Percentiles rank a stretch among this genome's conserved stretches.
phyloP scores from a whole-genome alignment of 2,797 vertebrate genomes.

The Protonibea diacanthus region DNA sequence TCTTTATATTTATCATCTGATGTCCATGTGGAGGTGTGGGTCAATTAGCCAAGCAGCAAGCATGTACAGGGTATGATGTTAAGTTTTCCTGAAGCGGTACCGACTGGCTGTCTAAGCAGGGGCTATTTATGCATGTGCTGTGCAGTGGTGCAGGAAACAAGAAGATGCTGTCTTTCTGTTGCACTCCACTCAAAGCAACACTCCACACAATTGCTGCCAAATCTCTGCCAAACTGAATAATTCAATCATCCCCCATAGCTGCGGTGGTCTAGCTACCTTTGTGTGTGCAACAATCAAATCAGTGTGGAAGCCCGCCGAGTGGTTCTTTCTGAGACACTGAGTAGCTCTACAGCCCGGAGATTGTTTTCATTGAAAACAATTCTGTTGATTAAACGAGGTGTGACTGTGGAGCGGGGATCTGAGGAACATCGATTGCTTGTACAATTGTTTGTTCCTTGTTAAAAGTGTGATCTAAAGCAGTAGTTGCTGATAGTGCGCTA shows the following conservation, averaged over 20 bases:
- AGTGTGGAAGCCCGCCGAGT: slow-evolving; percentile 76
- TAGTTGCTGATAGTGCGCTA: slow-evolving; percentile 62
- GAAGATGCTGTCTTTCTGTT: slow-evolving; percentile 79
- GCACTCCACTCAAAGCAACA: slow-evolving; percentile 86
- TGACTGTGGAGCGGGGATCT: slow-evolving; percentile 80
- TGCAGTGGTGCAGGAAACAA: slow-evolving; percentile 89
- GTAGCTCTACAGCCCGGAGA: slow-evolving; percentile 79
- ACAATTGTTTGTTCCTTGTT: slow-evolving; percentile 84
- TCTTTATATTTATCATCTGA: slow-evolving; percentile 52
- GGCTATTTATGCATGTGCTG: slow-evolving; percentile 89
- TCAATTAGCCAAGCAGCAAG: slow-evolving; percentile 85
- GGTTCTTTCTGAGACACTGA: slow-evolving; percentile 80
- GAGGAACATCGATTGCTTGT: slow-evolving; percentile 82
- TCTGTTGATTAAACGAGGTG: slow-evolving; percentile 85
- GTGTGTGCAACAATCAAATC: slow-evolving; percentile 84
- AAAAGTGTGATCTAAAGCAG: slow-evolving; percentile 82
- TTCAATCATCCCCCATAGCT: slow-evolving; percentile 86
- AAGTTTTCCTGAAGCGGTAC: slow-evolving; percentile 78
- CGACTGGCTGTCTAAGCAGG: slow-evolving; percentile 79
- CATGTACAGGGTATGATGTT: slow-evolving; percentile 83
- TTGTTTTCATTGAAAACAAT: slow-evolving; percentile 86
- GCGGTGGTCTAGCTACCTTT: slow-evolving; percentile 79
- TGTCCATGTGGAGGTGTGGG: slow-evolving; percentile 60
- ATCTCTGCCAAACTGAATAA: slow-evolving; percentile 89
- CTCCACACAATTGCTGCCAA: slow-evolving; percentile 86